Conservation (phyloP, 2,888 invertebrate genomes). For the Petrolisthes manimaculis region DNA sequence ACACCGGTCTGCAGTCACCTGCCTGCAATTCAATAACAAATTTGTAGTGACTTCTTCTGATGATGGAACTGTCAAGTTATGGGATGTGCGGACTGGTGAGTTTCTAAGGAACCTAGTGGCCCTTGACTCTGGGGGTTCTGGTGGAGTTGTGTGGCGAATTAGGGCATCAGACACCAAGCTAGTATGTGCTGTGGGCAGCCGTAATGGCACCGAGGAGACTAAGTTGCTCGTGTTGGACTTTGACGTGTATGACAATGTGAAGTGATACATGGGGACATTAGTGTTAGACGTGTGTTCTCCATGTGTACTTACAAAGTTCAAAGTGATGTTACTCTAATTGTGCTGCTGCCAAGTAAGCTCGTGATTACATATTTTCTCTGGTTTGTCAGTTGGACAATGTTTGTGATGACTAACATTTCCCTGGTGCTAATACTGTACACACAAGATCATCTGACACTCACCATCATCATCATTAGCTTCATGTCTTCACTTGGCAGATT, state of each 20-base stretch:
- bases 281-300: constrained; percentile 43
- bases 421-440: constrained; percentile 60
- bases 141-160: constrained; percentile 99
- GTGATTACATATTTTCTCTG: constrained; percentile 40
- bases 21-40: constrained; percentile 95
- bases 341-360: constrained; percentile 60
- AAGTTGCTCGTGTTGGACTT: constrained; percentile 97
- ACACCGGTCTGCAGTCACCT: constrained; percentile 98
- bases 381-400: constrained; percentile 57
- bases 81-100: constrained; percentile 97
- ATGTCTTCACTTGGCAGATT: constrained; percentile 26
- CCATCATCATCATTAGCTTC: constrained; percentile 20
- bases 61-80: constrained; percentile 98
- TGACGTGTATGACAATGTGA: constrained; percentile 76
- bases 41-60: constrained; percentile 99
- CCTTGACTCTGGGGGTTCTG: constrained; percentile 89
- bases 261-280: constrained; percentile 60
- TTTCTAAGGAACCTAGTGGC: constrained; percentile 96
- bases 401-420: constrained; percentile 59
- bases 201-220: constrained; percentile 99
- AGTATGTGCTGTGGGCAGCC: constrained; percentile 97
- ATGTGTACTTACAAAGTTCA: constrained; percentile 60
- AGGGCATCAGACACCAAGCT: constrained; percentile 95
- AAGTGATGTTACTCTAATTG: constrained; percentile 52
- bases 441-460: constrained; percentile 37